phyloP scores from a whole-genome alignment of 2,888 invertebrate genomes.

The Drosophila putrida region DNA sequence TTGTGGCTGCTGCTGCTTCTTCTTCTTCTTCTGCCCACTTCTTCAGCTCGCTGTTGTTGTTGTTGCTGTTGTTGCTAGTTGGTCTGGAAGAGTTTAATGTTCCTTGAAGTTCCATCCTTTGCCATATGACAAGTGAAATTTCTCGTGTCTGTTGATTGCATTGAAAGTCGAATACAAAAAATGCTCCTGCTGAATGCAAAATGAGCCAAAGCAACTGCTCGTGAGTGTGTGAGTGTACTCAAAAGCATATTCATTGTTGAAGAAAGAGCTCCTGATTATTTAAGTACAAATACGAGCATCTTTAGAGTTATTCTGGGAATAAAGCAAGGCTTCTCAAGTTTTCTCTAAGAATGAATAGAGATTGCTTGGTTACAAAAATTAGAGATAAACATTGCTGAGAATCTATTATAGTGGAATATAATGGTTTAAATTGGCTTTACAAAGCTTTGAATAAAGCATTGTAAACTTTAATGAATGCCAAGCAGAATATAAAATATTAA shows the following conservation, averaged over 20 bases:
- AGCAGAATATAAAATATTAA: too few relatives aligned
- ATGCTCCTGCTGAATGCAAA: constrained; percentile 31
- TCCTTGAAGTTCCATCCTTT: constrained; percentile 15
- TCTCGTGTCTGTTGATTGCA: constrained; percentile 28
- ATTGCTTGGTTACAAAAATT: background rate
- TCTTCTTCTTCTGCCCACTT: background rate
- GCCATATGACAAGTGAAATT: constrained; percentile 33
- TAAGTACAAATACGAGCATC: constrained; percentile 21
- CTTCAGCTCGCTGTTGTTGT: background rate
- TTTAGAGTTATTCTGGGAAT: constrained; percentile 7
- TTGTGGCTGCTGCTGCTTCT: constrained; percentile 2
- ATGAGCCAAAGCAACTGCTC: constrained; percentile 3
- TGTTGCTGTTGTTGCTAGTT: constrained; percentile 1
- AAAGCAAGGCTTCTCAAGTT: background rate
- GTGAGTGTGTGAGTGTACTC: constrained; percentile 19
- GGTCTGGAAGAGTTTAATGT: constrained; percentile 23
- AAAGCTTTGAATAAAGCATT: too few relatives aligned
- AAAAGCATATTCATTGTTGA: constrained; percentile 35
- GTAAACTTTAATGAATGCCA: too few relatives aligned
- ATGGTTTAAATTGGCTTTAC: too few relatives aligned
- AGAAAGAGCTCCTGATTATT: constrained; percentile 31
- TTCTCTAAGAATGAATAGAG: background rate
- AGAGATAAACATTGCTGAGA: background rate
- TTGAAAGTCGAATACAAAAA: constrained; percentile 4
- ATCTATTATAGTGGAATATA: background rate